phyloP scores from a whole-genome alignment of 2,888 invertebrate genomes.

The Tryphoninae sp. region DNA sequence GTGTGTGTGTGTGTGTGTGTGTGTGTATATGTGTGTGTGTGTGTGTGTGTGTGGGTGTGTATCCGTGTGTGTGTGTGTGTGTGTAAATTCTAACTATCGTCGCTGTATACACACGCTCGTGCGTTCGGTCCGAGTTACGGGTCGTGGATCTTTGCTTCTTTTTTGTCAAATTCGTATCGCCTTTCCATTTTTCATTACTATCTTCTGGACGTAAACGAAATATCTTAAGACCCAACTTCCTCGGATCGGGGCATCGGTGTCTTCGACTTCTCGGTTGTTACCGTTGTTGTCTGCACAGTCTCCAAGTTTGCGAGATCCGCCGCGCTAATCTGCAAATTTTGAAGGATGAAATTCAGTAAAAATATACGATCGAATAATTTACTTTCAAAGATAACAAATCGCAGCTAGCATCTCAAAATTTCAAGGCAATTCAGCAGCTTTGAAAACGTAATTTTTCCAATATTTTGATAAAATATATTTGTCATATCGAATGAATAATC shows the following conservation, averaged over 20 bases:
- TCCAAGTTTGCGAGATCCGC: constrained; percentile 79
- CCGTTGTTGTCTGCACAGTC: constrained; percentile 77
- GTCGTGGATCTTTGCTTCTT: constrained; percentile 13
- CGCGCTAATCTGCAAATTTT: constrained; percentile 77
- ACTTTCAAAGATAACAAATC: not conserved
- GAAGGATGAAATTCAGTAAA: not conserved
- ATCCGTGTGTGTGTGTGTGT: constrained; percentile 54
- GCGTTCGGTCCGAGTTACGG: constrained; percentile 19
- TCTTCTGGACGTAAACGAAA: constrained; percentile 56
- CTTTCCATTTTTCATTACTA: constrained; percentile 50
- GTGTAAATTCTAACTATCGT: constrained; percentile 74
- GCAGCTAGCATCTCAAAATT: constrained; percentile 39
- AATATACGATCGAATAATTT: not conserved
- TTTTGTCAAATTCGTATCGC: constrained; percentile 13
- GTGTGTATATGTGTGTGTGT: constrained; percentile 52
- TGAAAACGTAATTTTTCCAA: not conserved
- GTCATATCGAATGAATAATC: constrained; percentile 8
- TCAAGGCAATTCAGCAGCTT: constrained; percentile 10
- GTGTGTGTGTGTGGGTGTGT: constrained; percentile 51
- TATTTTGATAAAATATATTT: not conserved
- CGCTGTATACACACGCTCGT: constrained; percentile 71
- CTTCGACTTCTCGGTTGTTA: constrained; percentile 79
- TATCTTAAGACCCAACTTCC: constrained; percentile 77
- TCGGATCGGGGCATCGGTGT: constrained; percentile 79
- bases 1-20: constrained; percentile 58